phyloP scores from a whole-genome alignment of 2,797 vertebrate species.

The Sebastes nivosus region DNA sequence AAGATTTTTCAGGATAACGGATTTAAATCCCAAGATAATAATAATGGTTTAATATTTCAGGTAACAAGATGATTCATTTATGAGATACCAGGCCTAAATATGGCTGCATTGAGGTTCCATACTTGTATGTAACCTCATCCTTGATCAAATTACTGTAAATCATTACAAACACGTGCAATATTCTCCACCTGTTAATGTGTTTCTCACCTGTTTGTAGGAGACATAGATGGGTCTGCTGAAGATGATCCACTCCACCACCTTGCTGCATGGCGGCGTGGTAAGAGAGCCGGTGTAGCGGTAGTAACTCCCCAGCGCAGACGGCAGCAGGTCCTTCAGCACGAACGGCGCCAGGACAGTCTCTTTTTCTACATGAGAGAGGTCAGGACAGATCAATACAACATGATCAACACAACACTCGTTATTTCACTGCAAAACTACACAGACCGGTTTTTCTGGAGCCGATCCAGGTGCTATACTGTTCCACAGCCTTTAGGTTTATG shows the following conservation, averaged over 20 bases:
- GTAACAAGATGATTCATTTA: not conserved
- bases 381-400: slow-evolving; percentile 47
- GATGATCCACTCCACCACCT: slow-evolving; percentile 96
- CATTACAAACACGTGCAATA: not conserved
- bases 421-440: slow-evolving; percentile 13
- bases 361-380: slow-evolving; percentile 84
- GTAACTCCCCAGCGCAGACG: slow-evolving; percentile 89
- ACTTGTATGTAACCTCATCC: not conserved
- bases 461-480: slow-evolving; percentile 19
- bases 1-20: not conserved
- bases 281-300: slow-evolving; percentile 95
- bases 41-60: not conserved
- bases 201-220: slow-evolving; percentile 93
- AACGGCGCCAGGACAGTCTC: slow-evolving; percentile 98
- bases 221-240: slow-evolving; percentile 92
- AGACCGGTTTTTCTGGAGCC: slow-evolving; percentile 22
- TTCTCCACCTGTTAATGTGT: not conserved
- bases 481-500: slow-evolving; percentile 16
- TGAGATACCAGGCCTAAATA: not conserved
- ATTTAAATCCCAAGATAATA: not conserved
- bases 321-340: slow-evolving; percentile 91
- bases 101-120: not conserved
- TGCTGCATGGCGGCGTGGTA: slow-evolving; percentile 95
- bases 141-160: not conserved
- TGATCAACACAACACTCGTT: slow-evolving; percentile 1